Percentiles rank a stretch among this genome's conserved stretches.
Evolutionary conservation across 2,113 vertebrate genomes (phyloP).

Genomic region (Chunga burmeisteri): DNA sequence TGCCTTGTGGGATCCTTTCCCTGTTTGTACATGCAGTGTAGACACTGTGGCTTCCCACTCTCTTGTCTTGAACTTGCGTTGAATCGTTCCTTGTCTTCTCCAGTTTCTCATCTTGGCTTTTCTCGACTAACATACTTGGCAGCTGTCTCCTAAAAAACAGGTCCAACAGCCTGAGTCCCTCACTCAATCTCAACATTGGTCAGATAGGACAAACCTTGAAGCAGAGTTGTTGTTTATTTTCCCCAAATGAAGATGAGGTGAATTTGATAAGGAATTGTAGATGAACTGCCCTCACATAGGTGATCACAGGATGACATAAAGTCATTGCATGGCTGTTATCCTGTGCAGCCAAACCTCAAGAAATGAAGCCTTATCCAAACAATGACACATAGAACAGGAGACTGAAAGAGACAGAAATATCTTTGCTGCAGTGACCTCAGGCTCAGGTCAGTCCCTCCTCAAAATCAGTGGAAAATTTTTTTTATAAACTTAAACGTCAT

Average conservation of each 20-base stretch:
- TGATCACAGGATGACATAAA: neutral
- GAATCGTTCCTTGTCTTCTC: slow-evolving; percentile 18
- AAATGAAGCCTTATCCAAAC: neutral
- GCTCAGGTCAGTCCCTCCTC: neutral
- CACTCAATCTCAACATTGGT: neutral
- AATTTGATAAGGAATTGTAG: neutral
- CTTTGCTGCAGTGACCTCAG: neutral
- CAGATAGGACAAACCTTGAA: neutral
- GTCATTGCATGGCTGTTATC: neutral
- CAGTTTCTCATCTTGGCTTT: neutral
- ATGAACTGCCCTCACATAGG: neutral
- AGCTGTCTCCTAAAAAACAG: neutral
- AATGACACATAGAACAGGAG: neutral
- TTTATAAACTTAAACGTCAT: neutral
- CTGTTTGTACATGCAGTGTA: neutral
- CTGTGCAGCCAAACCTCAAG: neutral
- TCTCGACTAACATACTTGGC: neutral
- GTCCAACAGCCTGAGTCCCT: neutral
- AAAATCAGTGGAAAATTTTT: neutral
- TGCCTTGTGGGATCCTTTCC: neutral
- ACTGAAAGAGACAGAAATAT: neutral
- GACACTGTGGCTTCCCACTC: slow-evolving; percentile 21
- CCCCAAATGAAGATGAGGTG: neutral
- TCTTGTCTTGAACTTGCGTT: neutral
- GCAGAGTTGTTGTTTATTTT: neutral